Conservation (phyloP, 2,888 invertebrate species). For the Neelides folsomi region DNA sequence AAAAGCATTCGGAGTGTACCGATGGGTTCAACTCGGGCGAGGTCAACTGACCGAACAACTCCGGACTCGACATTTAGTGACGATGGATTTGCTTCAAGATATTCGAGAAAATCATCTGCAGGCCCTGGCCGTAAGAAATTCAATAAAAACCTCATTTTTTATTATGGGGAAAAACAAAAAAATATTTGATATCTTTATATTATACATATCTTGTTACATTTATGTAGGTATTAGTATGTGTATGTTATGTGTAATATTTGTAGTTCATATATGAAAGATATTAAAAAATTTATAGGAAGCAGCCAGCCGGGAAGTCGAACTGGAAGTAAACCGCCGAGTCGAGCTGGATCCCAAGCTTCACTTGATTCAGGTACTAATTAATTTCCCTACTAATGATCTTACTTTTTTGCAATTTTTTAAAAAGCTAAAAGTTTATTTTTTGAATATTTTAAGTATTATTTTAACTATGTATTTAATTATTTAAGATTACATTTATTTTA, state of each 20-base stretch:
- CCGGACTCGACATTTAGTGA: constrained; percentile 81
- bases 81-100: constrained; percentile 58
- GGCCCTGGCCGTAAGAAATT: constrained; percentile 27
- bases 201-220: too few relatives aligned
- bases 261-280: background rate
- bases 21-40: constrained; percentile 49
- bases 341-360: constrained; percentile 83
- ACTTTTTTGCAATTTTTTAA: background rate
- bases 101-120: constrained; percentile 29
- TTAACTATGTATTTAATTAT: background rate
- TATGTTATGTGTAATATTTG: background rate
- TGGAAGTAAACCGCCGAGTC: constrained; percentile 81
- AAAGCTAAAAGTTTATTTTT: background rate
- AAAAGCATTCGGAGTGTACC: constrained; percentile 81
- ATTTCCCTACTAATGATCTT: background rate
- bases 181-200: too few relatives aligned
- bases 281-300: constrained; percentile 38
- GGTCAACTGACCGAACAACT: constrained; percentile 56
- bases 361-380: constrained; percentile 59
- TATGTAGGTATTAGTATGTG: too few relatives aligned
- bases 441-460: background rate
- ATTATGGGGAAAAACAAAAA: too few relatives aligned
- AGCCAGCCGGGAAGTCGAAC: constrained; percentile 73
- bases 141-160: too few relatives aligned
- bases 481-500: background rate